A percentile compares a stretch with the other conserved stretches of the same genome.
phyloP scores from a whole-genome alignment of 2,113 vertebrate species.

The Neofelis nebulosa region DNA sequence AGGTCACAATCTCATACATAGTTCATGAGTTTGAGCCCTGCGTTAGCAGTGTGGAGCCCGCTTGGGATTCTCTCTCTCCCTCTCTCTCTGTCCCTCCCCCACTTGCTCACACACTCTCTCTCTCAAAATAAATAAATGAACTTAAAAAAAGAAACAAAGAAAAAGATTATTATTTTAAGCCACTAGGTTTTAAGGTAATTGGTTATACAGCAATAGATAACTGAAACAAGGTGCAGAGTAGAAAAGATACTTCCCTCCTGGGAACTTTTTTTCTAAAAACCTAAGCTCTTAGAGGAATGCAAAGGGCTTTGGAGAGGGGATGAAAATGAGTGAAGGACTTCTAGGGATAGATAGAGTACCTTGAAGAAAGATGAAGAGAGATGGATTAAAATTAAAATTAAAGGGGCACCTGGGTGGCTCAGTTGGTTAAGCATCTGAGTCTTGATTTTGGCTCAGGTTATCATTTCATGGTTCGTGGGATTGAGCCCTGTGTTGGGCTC shows the following conservation, averaged over 20 bases:
- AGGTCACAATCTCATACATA: too few species aligned
- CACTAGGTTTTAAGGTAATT: not conserved
- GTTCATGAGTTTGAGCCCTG: too few species aligned
- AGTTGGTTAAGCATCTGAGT: too few species aligned
- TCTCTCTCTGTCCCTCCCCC: too few species aligned
- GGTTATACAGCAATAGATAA: not conserved
- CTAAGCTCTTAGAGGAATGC: not conserved
- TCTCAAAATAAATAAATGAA: too few species aligned
- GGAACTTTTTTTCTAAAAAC: not conserved
- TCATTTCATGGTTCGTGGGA: too few species aligned
- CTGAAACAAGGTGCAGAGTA: not conserved
- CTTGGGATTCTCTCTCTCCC: too few species aligned
- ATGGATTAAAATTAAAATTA: not conserved
- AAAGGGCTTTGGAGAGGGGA: not conserved
- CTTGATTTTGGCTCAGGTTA: too few species aligned
- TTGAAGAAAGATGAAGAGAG: not conserved
- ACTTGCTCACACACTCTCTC: too few species aligned
- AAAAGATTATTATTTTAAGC: not conserved
- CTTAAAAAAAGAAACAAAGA: not conserved
- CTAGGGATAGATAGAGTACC: not conserved
- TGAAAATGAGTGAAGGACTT: not conserved
- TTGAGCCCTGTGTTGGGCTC: too few species aligned
- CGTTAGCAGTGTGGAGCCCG: too few species aligned
- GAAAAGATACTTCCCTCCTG: not conserved
- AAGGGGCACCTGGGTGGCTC: too few species aligned